Evolutionary conservation across 2,888 invertebrate species (phyloP).

Genomic region (Drosophila paranaensis): DNA sequence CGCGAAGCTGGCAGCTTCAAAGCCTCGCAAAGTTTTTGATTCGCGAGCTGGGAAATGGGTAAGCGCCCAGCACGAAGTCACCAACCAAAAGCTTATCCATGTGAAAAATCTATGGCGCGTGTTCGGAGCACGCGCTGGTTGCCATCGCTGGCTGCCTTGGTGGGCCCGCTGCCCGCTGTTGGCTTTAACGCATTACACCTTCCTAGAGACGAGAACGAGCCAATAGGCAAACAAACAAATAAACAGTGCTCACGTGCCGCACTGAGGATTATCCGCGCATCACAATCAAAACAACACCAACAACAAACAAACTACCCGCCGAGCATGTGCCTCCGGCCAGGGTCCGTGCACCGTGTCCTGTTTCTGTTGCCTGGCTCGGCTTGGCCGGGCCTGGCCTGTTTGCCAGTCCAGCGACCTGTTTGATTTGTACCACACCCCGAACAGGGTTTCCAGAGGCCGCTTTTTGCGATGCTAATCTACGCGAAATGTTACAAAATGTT

Average conservation of each 20-base stretch:
- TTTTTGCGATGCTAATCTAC: conserved; percentile 83
- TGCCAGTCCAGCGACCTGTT: conserved; percentile 66
- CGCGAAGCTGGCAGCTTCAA: conserved; percentile 49
- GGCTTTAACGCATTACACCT: conserved; percentile 78
- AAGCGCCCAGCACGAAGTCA: conserved; percentile 38
- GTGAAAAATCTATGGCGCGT: conserved; percentile 79
- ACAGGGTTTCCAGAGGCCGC: conserved; percentile 19
- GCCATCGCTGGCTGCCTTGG: conserved; percentile 24
- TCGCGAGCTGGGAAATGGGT: conserved; percentile 47
- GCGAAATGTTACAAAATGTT: conserved; percentile 84
- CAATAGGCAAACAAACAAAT: conserved; percentile 64
- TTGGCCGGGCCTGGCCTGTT: not conserved
- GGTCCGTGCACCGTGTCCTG: conserved; percentile 16
- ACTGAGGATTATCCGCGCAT: conserved; percentile 77
- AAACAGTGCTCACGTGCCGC: conserved; percentile 77
- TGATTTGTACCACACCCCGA: conserved; percentile 58
- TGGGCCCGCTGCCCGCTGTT: conserved; percentile 4
- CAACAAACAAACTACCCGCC: conserved; percentile 73
- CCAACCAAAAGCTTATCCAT: conserved; percentile 71
- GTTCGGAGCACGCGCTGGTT: conserved; percentile 60
- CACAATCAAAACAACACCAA: conserved; percentile 80
- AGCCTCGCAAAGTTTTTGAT: conserved; percentile 53
- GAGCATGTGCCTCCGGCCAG: conserved; percentile 17
- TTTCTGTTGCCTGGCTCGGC: not conserved
- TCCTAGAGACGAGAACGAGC: conserved; percentile 41